Evolutionary conservation across 1,140 invertebrate species (phyloP).

Genomic region (Drosophila fuyamai): DNA sequence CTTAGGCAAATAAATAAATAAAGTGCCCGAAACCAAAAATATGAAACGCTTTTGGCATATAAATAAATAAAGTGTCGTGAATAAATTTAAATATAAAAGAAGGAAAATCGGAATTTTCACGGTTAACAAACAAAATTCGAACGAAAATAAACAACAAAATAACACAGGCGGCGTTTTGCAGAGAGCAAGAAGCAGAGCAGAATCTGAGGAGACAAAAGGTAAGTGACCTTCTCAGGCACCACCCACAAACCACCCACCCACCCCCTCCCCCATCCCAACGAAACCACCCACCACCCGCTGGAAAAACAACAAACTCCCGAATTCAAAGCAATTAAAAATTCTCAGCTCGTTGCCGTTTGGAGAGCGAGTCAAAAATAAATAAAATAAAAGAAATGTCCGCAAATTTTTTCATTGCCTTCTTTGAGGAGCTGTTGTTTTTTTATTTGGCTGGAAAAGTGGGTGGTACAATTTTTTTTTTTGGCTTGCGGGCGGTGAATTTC

Average conservation of each 20-base stretch:
- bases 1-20: conserved; percentile 11
- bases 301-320: conserved; percentile 24
- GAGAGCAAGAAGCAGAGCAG: conserved; percentile 23
- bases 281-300: background rate
- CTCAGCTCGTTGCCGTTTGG: conserved; percentile 27
- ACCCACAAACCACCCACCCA: background rate
- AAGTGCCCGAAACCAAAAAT: conserved; percentile 2
- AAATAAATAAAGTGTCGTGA: conserved; percentile 19
- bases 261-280: background rate
- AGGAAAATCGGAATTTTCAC: background rate
- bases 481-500: background rate
- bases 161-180: conserved; percentile 33
- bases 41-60: background rate
- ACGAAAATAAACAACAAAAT: conserved; percentile 35
- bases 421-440: conserved; percentile 24
- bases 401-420: conserved; percentile 65
- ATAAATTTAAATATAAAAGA: conserved; percentile 1
- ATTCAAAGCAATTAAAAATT: conserved; percentile 53
- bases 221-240: conserved; percentile 64
- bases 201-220: conserved; percentile 59
- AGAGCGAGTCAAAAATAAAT: conserved; percentile 7
- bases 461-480: background rate
- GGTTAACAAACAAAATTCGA: conserved; percentile 7
- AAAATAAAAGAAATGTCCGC: conserved; percentile 1
- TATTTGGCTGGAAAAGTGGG: background rate